Base-by-base conservation (phyloP, 1,140 invertebrate genomes). In the Conus ventricosus region DNA sequence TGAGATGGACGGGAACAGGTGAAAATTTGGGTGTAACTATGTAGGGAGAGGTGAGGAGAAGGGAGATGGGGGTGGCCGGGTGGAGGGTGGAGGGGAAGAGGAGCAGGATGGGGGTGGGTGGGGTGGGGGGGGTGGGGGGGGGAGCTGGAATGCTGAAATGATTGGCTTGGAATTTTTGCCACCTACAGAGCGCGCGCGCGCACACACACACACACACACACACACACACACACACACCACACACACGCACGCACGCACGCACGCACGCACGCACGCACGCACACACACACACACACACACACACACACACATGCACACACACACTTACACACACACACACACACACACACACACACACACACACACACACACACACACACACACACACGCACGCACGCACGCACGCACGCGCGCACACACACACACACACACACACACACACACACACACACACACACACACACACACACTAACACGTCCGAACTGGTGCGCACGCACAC, bases 331-430 rank as follows among this genome's bases (percentile, higher is more conserved):
- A 76, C 71, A 4, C 71, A 76, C 71, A n/a, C 71, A 76, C 71
- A n/a, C 71, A n/a, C 20, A 76, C 71, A n/a, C 71, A 76, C 71
- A n/a, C 71, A 76, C 71, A 76, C 71, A 10, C 20, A 76, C 71
- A n/a, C 71, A 76, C 71, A 76, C 71, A n/a, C 71, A 76, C 71
- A n/a, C 71, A n/a, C 20, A 76, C 71, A 76, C 71, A 76, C 71
- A 76, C 71, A 4, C 3, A 76, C 71, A 76, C 20, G 23, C 5
- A 0, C 20, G 23, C 3, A 6, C 71, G 23, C 71, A 6, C 71
- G 23, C 71, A 76, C 71, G 23, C 71, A 76, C 71, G 6, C 71
- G n/a, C n/a, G n/a, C n/a, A 76, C 71, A 4, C 71, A 76, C 71
- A 4, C 71, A 76, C 71, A n/a, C 71, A 76, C 71, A n/a, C 71